phyloP scores from a whole-genome alignment of 2,797 vertebrate species.

The Chaetodon trifasciatus region DNA sequence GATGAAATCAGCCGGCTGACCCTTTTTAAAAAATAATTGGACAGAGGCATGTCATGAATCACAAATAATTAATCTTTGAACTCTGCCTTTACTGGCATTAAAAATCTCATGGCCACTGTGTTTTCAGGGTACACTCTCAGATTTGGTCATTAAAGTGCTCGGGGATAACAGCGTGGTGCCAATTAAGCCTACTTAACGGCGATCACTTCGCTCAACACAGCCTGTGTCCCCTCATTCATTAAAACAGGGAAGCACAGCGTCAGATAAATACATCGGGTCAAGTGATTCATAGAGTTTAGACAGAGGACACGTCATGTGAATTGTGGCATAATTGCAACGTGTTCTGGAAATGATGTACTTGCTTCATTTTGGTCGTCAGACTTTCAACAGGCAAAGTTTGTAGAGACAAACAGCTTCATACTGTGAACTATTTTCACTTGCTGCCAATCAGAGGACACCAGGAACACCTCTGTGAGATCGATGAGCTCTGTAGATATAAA shows the following conservation, averaged over 20 bases:
- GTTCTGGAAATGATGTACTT: neutral
- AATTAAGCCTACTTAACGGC: conserved; percentile 81
- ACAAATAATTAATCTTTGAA: conserved; percentile 82
- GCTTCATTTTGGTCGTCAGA: neutral
- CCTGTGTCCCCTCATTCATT: conserved; percentile 46
- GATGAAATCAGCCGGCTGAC: conserved; percentile 48
- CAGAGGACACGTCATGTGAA: neutral
- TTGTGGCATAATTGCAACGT: neutral
- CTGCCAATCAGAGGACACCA: neutral
- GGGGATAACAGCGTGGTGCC: conserved; percentile 77
- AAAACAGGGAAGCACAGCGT: conserved; percentile 18
- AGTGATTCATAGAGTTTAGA: conserved; percentile 11
- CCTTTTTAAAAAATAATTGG: conserved; percentile 75
- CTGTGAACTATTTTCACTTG: too few species aligned
- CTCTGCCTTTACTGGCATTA: conserved; percentile 79
- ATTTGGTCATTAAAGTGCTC: conserved; percentile 78
- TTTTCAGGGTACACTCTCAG: conserved; percentile 68
- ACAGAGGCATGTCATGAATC: conserved; percentile 68
- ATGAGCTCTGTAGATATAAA: neutral
- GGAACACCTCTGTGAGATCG: neutral
- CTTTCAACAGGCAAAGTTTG: neutral
- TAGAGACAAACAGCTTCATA: neutral
- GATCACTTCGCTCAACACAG: conserved; percentile 31
- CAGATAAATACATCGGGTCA: conserved; percentile 24
- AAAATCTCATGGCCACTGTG: conserved; percentile 82